Evolutionary conservation across 2,797 vertebrate species (phyloP).

Genomic region (Aplochiton taeniatus): DNA sequence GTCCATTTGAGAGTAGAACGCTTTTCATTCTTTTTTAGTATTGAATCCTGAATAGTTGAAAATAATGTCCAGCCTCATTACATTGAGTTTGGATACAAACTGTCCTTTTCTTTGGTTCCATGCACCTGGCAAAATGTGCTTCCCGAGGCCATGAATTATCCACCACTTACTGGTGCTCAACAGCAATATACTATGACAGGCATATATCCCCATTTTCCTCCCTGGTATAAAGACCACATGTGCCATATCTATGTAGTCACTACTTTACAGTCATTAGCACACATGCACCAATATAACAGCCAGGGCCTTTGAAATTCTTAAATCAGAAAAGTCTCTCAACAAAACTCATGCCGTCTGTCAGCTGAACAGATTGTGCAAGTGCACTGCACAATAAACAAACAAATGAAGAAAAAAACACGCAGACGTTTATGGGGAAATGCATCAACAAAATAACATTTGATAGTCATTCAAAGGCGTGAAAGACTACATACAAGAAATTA

Average conservation of each 20-base stretch:
- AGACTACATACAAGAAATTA: conserved; percentile 22
- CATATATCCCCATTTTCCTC: conserved; percentile 30
- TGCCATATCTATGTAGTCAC: conserved; percentile 13
- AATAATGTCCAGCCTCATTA: background rate
- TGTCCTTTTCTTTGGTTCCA: background rate
- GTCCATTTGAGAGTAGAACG: too few relatives aligned
- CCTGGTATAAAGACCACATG: conserved; percentile 53
- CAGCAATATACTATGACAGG: conserved; percentile 30
- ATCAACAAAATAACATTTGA: background rate
- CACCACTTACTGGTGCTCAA: conserved; percentile 62
- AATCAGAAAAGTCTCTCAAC: conserved; percentile 38
- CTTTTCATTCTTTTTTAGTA: background rate
- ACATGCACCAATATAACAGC: background rate
- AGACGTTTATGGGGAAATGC: background rate
- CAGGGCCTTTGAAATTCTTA: conserved; percentile 11
- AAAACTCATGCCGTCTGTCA: conserved; percentile 18
- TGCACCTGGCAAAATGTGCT: background rate
- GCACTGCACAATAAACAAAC: conserved; percentile 29
- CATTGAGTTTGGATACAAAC: too few relatives aligned
- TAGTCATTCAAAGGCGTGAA: conserved; percentile 20
- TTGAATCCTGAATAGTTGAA: background rate
- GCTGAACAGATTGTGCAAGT: conserved; percentile 26
- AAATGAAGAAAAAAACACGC: background rate
- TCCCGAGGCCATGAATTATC: background rate
- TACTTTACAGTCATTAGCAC: background rate